These are phyloP conservation scores for Clostera curtula DNA, from an alignment of 2,888 invertebrate genomes.

Conservation along the genomic window DNA sequence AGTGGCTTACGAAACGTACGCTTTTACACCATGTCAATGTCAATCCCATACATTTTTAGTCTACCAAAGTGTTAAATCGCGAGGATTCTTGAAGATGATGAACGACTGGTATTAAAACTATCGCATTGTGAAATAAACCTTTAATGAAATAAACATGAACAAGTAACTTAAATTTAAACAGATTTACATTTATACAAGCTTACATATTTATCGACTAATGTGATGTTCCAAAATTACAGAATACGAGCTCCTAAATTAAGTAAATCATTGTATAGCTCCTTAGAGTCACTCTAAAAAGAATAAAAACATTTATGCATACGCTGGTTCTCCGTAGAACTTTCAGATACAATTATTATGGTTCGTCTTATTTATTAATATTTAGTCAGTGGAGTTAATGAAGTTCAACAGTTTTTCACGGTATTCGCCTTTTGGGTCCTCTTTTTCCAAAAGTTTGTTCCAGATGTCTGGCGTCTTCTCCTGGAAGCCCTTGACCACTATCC, in stretches of 20 bases:
- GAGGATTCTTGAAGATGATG: too few relatives aligned
- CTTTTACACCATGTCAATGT: too few relatives aligned
- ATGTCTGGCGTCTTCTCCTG: conserved; percentile 76
- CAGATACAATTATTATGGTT: too few relatives aligned
- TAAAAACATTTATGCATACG: too few relatives aligned
- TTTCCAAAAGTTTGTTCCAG: conserved; percentile 78
- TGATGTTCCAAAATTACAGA: conserved; percentile 12
- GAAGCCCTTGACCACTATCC: conserved; percentile 77
- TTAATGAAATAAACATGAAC: neutral
- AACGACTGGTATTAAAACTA: too few relatives aligned
- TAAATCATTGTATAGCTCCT: too few relatives aligned
- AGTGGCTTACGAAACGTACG: too few relatives aligned
- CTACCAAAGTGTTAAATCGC: too few relatives aligned
- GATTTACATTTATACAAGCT: neutral
- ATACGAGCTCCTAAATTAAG: conserved; percentile 1
- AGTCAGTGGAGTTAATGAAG: conserved; percentile 40
- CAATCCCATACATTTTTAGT: too few relatives aligned
- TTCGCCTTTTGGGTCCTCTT: conserved; percentile 79
- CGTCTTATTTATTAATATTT: conserved; percentile 16
- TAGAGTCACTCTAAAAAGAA: too few relatives aligned
- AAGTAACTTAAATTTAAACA: neutral
- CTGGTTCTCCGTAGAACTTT: too few relatives aligned
- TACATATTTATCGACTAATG: conserved; percentile 10
- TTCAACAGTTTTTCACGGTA: conserved; percentile 76
- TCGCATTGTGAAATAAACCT: too few relatives aligned